These are phyloP conservation scores for Rhipidura dahli DNA, from an alignment of 2,113 vertebrate genomes.

Conservation along the genomic window DNA sequence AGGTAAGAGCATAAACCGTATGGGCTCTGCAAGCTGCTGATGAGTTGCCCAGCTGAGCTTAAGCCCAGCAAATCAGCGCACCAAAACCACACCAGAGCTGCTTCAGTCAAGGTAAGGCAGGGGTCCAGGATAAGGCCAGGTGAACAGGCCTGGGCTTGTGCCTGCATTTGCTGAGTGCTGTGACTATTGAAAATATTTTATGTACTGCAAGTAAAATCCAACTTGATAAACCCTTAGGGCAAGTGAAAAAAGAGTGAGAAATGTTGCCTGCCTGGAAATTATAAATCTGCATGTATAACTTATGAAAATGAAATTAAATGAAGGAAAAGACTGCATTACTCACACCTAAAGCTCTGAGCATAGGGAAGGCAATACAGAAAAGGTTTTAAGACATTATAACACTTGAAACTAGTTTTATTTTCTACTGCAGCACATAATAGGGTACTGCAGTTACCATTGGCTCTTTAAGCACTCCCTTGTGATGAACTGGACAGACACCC, in stretches of 20 bases:
- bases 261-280: not conserved
- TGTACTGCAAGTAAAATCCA: not conserved
- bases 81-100: not conserved
- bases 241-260: not conserved
- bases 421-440: not conserved
- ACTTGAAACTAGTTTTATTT: not conserved
- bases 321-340: not conserved
- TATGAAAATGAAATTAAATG: not conserved
- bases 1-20: accelerated
- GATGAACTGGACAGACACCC: not conserved
- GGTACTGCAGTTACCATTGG: not conserved
- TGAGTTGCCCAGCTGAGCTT: not conserved
- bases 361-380: not conserved
- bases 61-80: not conserved
- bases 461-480: not conserved
- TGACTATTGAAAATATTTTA: not conserved
- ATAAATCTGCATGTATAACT: not conserved
- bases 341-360: not conserved
- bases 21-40: not conserved
- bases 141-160: not conserved
- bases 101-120: not conserved
- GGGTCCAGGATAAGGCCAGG: not conserved
- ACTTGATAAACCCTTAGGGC: not conserved
- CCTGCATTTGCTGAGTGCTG: not conserved
- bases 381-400: not conserved